A percentile compares a stretch with the other conserved stretches of the same genome.
These are phyloP conservation scores for Hephaestus fuliginosus DNA, from an alignment of 2,797 vertebrate genomes.

Conservation along the genomic window DNA sequence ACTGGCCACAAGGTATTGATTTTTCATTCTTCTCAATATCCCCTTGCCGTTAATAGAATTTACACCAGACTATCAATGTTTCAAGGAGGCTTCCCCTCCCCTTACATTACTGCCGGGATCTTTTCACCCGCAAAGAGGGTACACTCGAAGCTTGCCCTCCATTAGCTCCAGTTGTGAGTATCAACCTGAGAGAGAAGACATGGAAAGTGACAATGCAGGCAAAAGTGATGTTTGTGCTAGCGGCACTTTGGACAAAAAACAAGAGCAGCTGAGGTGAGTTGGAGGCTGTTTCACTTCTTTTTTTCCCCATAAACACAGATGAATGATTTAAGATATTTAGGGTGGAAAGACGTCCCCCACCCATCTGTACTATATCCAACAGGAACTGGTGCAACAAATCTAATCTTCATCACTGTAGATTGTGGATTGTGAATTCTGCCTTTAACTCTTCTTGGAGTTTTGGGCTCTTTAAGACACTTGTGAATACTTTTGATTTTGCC, in stretches of 20 bases:
- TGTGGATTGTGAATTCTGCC: neutral
- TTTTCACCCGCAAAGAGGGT: conserved; percentile 53
- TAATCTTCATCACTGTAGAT: neutral
- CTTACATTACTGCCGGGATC: conserved; percentile 45
- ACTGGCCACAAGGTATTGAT: conserved; percentile 85
- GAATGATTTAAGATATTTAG: conserved; percentile 9
- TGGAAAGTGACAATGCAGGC: conserved; percentile 74
- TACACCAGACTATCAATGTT: conserved; percentile 77
- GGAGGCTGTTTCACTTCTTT: conserved; percentile 21
- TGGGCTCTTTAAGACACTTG: too few relatives aligned
- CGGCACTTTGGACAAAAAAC: conserved; percentile 66
- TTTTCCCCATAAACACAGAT: neutral
- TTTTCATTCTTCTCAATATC: conserved; percentile 81
- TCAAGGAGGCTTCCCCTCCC: conserved; percentile 68
- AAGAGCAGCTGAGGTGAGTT: conserved; percentile 74
- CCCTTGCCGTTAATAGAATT: conserved; percentile 81
- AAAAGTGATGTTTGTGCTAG: conserved; percentile 77
- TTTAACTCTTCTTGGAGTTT: neutral
- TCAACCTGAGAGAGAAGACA: conserved; percentile 69
- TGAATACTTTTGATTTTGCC: too few relatives aligned
- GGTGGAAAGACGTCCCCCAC: neutral
- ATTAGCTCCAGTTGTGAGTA: conserved; percentile 76
- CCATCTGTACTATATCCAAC: neutral
- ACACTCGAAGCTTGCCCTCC: conserved; percentile 53
- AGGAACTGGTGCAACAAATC: conserved; percentile 2